A percentile compares a stretch with the other conserved stretches of the same genome.
Evolutionary conservation across 2,888 invertebrate species (phyloP).

Genomic region (Eristalis intricaria): DNA sequence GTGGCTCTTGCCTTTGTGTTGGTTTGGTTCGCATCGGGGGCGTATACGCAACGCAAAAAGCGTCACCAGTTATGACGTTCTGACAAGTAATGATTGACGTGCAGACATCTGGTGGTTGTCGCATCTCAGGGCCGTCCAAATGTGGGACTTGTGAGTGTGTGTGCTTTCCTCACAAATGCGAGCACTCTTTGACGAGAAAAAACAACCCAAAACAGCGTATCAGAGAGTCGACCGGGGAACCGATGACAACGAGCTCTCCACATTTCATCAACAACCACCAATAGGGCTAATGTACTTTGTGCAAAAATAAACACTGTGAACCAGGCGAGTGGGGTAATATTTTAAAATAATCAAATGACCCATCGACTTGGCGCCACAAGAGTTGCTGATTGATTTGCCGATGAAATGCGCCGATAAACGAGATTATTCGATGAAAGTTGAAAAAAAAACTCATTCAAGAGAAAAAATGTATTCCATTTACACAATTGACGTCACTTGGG

Average conservation of each 20-base stretch:
- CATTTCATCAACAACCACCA: neutral
- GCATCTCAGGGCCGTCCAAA: constrained; percentile 18
- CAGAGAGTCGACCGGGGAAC: neutral
- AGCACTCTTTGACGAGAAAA: constrained; percentile 1
- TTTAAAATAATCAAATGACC: constrained; percentile 27
- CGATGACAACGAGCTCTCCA: neutral
- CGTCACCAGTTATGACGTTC: constrained; percentile 40
- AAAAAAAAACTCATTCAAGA: neutral
- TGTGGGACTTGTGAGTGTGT: constrained; percentile 8
- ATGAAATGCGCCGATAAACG: neutral
- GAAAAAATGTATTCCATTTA: neutral
- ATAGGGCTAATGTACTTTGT: constrained; percentile 28
- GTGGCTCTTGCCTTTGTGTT: neutral
- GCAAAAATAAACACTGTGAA: constrained; percentile 26
- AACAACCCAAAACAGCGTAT: constrained; percentile 1
- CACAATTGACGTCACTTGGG: constrained; percentile 25
- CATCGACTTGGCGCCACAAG: constrained; percentile 30
- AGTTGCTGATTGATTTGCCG: constrained; percentile 7
- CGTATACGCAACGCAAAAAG: constrained; percentile 45
- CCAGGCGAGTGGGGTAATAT: neutral
- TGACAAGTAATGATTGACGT: constrained; percentile 36
- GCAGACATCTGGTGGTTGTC: constrained; percentile 45
- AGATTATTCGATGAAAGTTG: neutral
- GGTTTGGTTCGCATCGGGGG: constrained; percentile 11
- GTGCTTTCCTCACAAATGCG: neutral